Conservation (phyloP, 2,797 vertebrate species). For the Petrocephalus schoutedeni region DNA sequence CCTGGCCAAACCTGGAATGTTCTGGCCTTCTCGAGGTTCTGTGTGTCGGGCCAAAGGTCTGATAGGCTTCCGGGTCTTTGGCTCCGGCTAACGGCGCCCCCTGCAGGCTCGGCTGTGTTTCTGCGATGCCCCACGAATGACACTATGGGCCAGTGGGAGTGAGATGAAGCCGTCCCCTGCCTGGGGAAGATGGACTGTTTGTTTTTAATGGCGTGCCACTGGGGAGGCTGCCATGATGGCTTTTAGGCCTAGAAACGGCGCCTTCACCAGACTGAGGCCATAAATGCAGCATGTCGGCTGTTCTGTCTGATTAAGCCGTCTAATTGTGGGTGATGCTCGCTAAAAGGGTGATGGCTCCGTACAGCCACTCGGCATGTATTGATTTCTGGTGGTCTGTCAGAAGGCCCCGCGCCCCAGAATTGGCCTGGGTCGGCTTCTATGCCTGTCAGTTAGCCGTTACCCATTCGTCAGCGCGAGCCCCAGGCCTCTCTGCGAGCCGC, state of each 20-base stretch:
- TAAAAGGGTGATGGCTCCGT: conserved; percentile 48
- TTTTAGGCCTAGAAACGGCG: not conserved
- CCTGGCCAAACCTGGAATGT: not conserved
- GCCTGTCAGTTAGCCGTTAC: not conserved
- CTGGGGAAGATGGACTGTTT: not conserved
- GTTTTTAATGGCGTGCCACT: not conserved
- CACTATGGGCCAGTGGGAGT: not conserved
- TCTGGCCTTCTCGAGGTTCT: not conserved
- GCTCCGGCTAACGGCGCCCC: not conserved
- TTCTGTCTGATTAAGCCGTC: conserved; percentile 48
- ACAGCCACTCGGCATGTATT: conserved; percentile 38
- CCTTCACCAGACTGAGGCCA: conserved; percentile 21
- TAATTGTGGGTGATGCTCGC: conserved; percentile 39
- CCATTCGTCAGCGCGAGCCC: not conserved
- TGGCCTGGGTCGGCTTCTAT: not conserved
- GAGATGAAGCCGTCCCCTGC: not conserved
- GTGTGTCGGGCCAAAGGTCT: not conserved
- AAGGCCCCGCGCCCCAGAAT: conserved; percentile 30
- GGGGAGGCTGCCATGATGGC: not conserved
- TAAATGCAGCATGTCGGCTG: conserved; percentile 37
- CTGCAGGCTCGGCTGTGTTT: not conserved
- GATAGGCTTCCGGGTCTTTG: not conserved
- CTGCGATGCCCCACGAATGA: not conserved
- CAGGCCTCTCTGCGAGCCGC: not conserved
- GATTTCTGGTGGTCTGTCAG: conserved; percentile 51